These are phyloP conservation scores for Daphoenositta chrysoptera DNA, from an alignment of 2,113 vertebrate genomes.

Conservation along the genomic window DNA sequence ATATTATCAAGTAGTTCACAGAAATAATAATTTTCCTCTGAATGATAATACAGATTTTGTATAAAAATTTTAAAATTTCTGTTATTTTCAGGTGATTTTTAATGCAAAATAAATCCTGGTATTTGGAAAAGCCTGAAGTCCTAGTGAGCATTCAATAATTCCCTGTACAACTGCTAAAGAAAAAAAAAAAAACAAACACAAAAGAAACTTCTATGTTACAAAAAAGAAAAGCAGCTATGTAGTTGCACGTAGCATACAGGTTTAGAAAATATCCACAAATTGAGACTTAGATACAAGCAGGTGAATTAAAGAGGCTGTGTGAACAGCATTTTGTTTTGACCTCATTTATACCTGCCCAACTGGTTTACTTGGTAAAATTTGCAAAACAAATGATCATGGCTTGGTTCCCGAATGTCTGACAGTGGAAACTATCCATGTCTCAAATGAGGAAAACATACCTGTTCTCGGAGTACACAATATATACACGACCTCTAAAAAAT, in stretches of 20 bases:
- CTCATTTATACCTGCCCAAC: conserved; percentile 9
- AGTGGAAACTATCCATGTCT: not conserved
- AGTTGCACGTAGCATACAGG: not conserved
- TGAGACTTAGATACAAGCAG: not conserved
- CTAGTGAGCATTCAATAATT: not conserved
- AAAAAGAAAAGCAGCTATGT: not conserved
- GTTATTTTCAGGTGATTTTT: not conserved
- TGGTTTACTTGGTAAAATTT: not conserved
- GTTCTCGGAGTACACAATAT: not conserved
- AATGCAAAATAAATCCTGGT: not conserved
- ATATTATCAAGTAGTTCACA: not conserved
- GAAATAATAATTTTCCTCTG: not conserved
- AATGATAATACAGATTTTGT: not conserved
- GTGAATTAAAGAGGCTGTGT: not conserved
- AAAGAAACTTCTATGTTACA: not conserved
- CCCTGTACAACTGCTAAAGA: not conserved
- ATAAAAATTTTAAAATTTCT: not conserved
- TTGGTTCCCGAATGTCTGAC: not conserved
- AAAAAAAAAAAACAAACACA: not conserved
- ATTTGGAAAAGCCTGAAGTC: not conserved
- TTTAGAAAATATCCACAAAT: not conserved
- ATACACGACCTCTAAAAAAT: not conserved
- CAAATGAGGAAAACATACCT: not conserved
- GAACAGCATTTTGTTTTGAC: not conserved
- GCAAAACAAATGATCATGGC: not conserved